Percentiles rank a stretch among this genome's conserved stretches.
Conservation (phyloP, 2,888 invertebrate genomes). For the Prosapia bicincta region DNA sequence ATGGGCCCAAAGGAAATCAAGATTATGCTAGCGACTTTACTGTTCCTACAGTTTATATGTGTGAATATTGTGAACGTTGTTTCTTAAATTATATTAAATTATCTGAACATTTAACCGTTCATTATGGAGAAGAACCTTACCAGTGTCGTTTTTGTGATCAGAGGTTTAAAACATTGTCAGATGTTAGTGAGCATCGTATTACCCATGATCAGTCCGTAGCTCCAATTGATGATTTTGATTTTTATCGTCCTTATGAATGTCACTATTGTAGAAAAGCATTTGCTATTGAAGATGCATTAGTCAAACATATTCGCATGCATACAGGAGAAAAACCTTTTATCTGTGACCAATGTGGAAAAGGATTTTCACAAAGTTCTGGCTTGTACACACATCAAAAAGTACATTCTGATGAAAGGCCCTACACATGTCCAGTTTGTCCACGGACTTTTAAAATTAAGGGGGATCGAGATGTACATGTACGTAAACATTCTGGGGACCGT, state of each 20-base stretch:
- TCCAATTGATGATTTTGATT: conserved; percentile 31
- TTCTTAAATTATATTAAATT: conserved; percentile 36
- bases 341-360: conserved; percentile 40
- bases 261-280: conserved; percentile 37
- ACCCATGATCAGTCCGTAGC: conserved; percentile 31
- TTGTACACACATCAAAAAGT: conserved; percentile 40
- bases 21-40: conserved; percentile 33
- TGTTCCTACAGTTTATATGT: conserved; percentile 35
- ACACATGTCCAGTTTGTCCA: conserved; percentile 38
- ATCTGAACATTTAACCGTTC: conserved; percentile 37
- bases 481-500: conserved; percentile 39
- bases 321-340: conserved; percentile 40
- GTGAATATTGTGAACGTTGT: conserved; percentile 36
- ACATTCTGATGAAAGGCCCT: conserved; percentile 37
- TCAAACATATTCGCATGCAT: conserved; percentile 39
- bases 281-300: conserved; percentile 37
- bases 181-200: conserved; percentile 31
- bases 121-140: conserved; percentile 36
- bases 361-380: conserved; percentile 39
- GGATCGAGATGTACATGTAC: conserved; percentile 39
- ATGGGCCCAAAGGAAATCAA: conserved; percentile 5
- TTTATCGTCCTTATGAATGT: conserved; percentile 36
- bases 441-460: conserved; percentile 39
- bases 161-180: conserved; percentile 30
- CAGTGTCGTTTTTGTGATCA: conserved; percentile 34